Evolutionary conservation across 2,113 vertebrate species (phyloP).

Genomic region (Otus sunia): DNA sequence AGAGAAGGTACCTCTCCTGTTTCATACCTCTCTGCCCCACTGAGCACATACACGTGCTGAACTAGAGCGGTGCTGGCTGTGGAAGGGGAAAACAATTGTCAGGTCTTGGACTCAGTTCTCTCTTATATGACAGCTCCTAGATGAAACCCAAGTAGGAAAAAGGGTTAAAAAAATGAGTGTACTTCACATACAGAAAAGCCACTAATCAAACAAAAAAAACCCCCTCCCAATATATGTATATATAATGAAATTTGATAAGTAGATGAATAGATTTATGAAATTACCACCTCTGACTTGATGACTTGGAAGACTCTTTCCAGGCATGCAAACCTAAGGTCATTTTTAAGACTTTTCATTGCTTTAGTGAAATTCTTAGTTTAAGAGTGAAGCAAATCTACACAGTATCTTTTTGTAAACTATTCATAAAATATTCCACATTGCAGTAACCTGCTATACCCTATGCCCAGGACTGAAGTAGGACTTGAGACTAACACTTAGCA

Average conservation of each 20-base stretch:
- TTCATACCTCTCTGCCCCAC: neutral
- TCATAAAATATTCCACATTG: neutral
- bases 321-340: neutral
- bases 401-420: neutral
- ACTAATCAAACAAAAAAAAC: rapidly evolving
- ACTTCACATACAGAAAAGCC: neutral
- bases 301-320: neutral
- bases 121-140: neutral
- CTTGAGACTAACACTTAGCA: neutral
- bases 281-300: neutral
- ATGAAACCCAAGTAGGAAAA: neutral
- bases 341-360: neutral
- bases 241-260: neutral
- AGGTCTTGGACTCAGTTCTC: neutral
- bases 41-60: rapidly evolving
- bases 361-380: neutral
- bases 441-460: neutral
- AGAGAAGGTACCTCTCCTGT: neutral
- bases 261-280: neutral
- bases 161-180: neutral
- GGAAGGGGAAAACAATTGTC: neutral
- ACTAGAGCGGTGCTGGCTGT: neutral
- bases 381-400: neutral
- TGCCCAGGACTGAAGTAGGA: neutral
- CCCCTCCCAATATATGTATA: rapidly evolving